Base-by-base conservation (phyloP, 2,888 invertebrate genomes). In the Caradrina kadenii region DNA sequence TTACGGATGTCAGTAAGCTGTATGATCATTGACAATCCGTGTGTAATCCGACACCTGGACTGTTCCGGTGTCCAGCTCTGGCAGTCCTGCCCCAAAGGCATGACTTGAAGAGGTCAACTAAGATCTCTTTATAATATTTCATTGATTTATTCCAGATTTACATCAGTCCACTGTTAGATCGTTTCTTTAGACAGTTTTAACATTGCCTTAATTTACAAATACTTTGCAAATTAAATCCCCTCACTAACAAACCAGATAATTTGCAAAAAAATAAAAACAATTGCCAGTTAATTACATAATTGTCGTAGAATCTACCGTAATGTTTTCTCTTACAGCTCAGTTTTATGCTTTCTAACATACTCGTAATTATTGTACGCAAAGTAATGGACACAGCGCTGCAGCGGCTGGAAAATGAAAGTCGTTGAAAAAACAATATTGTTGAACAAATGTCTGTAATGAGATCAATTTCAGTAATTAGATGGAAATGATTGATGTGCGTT, bases 281-380 rank as follows among this genome's bases (percentile, higher is more conserved):
- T 70, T 75, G 69, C 66, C 60, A 71, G 42, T 60, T 86, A 85
- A 86, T 85, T 69, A 66, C 72, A 65, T 82, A 86, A 85, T 82
- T 82, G 74, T 71, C 65, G 63, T 17, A 55, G 59, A 53, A 79
- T 80, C 83, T 69, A 63, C 63, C 63, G 58, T 49, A 69, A 56
- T 61, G 66, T 68, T 88, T 82, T 85, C 85, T 83, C 84, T 63
- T 42, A 21, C 31, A 71, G 62, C 66, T 58, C 42, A 67, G 52
- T 73, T 83, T 76, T 76, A 83, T 83, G 84, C 88, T 88, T 87
- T 88, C 88, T 86, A 84, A 79, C 82, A 80, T 85, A 73, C 63
- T 35, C 64, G 55, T 50, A 86, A 88, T 87, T 85, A 79, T 81
- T 73, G 76, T 78, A 70, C 60, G 76, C 62, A 75, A 76, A 76